Evolutionary conservation across 2,113 vertebrate species (phyloP), one percentile per base, ranked within the genome.

Genomic region (Conger conger): DNA sequence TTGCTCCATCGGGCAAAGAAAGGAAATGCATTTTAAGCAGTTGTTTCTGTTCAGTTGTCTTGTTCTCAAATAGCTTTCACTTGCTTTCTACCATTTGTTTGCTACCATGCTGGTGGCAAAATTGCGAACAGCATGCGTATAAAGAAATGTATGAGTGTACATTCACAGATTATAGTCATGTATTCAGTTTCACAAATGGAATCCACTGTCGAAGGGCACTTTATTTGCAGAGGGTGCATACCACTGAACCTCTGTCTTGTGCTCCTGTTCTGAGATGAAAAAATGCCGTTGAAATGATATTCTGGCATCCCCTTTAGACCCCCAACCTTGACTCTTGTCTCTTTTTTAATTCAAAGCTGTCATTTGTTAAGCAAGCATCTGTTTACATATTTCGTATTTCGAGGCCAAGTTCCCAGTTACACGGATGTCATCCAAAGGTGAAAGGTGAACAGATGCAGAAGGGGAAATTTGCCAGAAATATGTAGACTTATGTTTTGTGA

Each of bases 381-480:
- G 38, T 40, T 45, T 80, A 45, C 37, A 45, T 42, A 73, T 93
- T 91, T 91, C 85, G 92, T 92, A 86, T 91, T 92, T 92, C 81
- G 86, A 81, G 82, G 86, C 45, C 87, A 86, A 88, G 87, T 93
- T 94, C 91, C 93, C 92, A 92, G 92, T 93, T 92, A 90, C 86
- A 88, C 85, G 85, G 90, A 82, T 8, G 27, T 81, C 84, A 90
- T 50, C 20, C 87, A 80, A 82, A 89, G 88, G 88, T 91, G 85
- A 30, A 82, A 81, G 76, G 35, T 68, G 79, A 73, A 57, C 85
- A 85, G 76, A 84, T 82, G 83, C 60, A 53, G n/a, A n/a, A 23
- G 53, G 45, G 45, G 80, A 45, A 82, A 87, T 42, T 84, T 83
- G 86, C 90, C 89, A 90, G 90, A 90, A 90, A 89, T 88, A 89